These are phyloP conservation scores for Mirza zaza DNA, from an alignment of 2,113 vertebrate genomes.

Conservation along the genomic window DNA sequence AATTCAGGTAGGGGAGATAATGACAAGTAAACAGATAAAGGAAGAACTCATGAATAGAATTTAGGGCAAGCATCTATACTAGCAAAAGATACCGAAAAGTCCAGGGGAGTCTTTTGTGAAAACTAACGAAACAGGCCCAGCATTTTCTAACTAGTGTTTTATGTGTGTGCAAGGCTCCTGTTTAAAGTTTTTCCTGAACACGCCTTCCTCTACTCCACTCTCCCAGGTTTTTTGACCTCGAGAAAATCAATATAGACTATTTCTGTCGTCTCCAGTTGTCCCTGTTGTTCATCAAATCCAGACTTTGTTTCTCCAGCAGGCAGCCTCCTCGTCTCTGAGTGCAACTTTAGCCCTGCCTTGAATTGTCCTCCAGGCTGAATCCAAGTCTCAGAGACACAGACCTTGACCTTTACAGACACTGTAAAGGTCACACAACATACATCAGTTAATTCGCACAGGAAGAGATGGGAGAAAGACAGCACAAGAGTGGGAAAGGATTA, in stretches of 20 bases:
- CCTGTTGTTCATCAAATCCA: background rate
- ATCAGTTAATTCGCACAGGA: background rate
- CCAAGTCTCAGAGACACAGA: background rate
- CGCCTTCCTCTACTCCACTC: background rate
- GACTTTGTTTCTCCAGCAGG: background rate
- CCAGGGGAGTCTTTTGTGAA: background rate
- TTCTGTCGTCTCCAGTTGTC: background rate
- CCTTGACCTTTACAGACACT: background rate
- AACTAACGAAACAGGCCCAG: background rate
- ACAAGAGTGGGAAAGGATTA: background rate
- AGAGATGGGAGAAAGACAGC: background rate
- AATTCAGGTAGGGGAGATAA: background rate
- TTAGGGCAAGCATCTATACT: background rate
- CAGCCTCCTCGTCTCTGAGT: background rate
- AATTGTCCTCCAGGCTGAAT: background rate
- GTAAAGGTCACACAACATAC: background rate
- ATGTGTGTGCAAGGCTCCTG: background rate
- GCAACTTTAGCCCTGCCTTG: background rate
- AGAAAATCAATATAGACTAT: background rate
- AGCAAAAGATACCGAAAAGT: background rate
- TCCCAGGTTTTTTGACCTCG: background rate
- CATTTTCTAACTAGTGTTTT: background rate
- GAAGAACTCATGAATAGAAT: background rate
- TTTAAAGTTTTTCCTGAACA: background rate
- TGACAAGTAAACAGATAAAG: background rate